Evolutionary conservation across 2,888 invertebrate species (phyloP).

Genomic region (Barypeithes pellucidus): DNA sequence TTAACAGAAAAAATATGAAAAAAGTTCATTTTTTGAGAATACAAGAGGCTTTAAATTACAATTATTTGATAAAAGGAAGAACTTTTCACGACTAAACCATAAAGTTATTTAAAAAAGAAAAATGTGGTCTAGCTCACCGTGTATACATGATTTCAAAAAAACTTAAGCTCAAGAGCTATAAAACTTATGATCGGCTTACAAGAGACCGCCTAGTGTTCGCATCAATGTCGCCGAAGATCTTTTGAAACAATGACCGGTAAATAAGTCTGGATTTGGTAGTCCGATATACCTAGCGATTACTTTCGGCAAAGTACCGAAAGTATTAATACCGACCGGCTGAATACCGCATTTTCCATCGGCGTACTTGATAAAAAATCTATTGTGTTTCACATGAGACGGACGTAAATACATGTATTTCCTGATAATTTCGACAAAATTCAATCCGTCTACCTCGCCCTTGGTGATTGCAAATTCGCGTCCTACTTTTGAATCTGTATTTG

Average conservation of each 20-base stretch:
- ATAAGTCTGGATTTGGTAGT: neutral
- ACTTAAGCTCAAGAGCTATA: too few relatives aligned
- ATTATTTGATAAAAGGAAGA: too few relatives aligned
- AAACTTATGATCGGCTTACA: neutral
- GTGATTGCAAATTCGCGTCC: neutral
- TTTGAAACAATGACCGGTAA: neutral
- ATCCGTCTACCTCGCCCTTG: neutral
- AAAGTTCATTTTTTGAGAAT: too few relatives aligned
- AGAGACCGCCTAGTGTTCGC: neutral
- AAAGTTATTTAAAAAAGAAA: too few relatives aligned
- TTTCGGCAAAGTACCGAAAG: neutral
- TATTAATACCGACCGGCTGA: neutral
- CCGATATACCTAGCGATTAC: neutral
- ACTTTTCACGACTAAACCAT: too few relatives aligned
- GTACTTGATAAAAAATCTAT: neutral
- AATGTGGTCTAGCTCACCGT: too few relatives aligned
- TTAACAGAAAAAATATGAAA: too few relatives aligned
- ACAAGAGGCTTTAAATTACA: too few relatives aligned
- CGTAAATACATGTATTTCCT: neutral
- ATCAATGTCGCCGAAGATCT: neutral
- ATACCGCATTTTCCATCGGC: neutral
- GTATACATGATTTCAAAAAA: too few relatives aligned
- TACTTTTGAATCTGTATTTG: neutral
- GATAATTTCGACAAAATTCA: neutral
- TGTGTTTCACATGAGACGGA: neutral